Evolutionary conservation across 2,113 vertebrate genomes (phyloP).

Genomic region (Proterorhinus semilunaris): DNA sequence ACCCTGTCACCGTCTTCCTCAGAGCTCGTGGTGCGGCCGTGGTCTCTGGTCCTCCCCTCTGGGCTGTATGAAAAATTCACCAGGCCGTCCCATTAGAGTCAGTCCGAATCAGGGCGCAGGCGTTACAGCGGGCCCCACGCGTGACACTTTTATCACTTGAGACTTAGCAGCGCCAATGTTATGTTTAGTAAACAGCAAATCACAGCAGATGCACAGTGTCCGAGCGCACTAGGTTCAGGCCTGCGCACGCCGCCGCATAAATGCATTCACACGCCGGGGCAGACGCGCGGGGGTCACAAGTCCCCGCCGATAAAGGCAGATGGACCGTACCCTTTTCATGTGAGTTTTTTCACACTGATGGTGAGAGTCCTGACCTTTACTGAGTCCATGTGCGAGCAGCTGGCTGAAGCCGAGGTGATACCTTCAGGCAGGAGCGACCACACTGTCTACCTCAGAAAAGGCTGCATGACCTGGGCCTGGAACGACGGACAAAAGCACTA

Average conservation of each 20-base stretch:
- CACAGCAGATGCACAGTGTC: slow-evolving; percentile 25
- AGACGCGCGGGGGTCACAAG: neutral
- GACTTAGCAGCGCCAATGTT: slow-evolving; percentile 64
- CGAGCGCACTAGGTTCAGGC: slow-evolving; percentile 11
- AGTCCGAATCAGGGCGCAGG: slow-evolving; percentile 70
- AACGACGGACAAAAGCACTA: slow-evolving; percentile 3
- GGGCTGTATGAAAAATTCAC: slow-evolving; percentile 83
- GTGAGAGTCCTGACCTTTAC: slow-evolving; percentile 68
- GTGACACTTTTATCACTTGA: slow-evolving; percentile 51
- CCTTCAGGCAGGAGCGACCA: slow-evolving; percentile 43
- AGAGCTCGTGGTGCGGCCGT: slow-evolving; percentile 53
- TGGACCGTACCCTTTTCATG: slow-evolving; percentile 45
- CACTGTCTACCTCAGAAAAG: slow-evolving; percentile 17
- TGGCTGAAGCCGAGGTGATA: slow-evolving; percentile 31
- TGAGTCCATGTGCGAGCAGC: slow-evolving; percentile 33
- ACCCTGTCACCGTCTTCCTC: slow-evolving; percentile 27
- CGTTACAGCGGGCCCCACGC: slow-evolving; percentile 37
- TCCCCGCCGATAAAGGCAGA: slow-evolving; percentile 35
- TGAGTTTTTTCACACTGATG: slow-evolving; percentile 54
- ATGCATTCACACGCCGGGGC: neutral
- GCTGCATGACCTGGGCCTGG: neutral
- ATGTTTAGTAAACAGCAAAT: slow-evolving; percentile 62
- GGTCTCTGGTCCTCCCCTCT: slow-evolving; percentile 66
- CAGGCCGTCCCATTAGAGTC: slow-evolving; percentile 79
- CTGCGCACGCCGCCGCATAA: neutral